A percentile compares a stretch with the other conserved stretches of the same genome.
These are phyloP conservation scores for Betta splendens DNA, from an alignment of 2,797 vertebrate species.

Conservation along the genomic window DNA sequence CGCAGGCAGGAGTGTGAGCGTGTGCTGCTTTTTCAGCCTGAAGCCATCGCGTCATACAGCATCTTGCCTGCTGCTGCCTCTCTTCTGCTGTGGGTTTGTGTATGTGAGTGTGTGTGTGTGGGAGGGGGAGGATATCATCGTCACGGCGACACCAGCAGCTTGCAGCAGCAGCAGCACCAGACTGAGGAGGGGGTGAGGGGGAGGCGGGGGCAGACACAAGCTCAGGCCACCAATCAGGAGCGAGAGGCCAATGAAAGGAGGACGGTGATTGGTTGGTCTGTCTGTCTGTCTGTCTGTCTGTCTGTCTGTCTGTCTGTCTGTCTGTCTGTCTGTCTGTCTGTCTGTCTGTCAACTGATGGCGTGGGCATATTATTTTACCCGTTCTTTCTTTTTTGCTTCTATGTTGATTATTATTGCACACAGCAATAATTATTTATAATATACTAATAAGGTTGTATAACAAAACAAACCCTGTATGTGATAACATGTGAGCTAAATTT, in stretches of 20 bases:
- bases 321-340: rapidly evolving
- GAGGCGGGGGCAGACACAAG: neutral
- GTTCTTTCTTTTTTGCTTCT: no score
- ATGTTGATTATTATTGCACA: no score
- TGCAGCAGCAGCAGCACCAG: conserved; percentile 63
- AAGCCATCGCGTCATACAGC: conserved; percentile 59
- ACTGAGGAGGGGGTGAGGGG: conserved; percentile 8
- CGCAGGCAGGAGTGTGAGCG: conserved; percentile 34
- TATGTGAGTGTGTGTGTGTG: conserved; percentile 4
- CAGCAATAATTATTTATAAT: no score
- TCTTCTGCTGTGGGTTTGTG: conserved; percentile 25
- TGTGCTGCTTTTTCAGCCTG: conserved; percentile 60
- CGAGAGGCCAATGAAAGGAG: neutral
- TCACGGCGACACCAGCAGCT: conserved; percentile 75
- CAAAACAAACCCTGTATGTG: no score
- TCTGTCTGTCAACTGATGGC: conserved; percentile 12
- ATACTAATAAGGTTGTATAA: no score
- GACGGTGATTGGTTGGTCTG: conserved; percentile 27
- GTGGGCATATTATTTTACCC: neutral
- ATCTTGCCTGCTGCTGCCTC: conserved; percentile 59
- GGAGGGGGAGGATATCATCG: conserved; percentile 63
- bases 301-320: rapidly evolving
- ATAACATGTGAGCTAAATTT: no score
- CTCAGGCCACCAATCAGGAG: conserved; percentile 49
- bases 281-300: conserved; percentile 8